These are phyloP conservation scores for Julus scandinavius DNA, from an alignment of 2,888 invertebrate species.

Conservation along the genomic window DNA sequence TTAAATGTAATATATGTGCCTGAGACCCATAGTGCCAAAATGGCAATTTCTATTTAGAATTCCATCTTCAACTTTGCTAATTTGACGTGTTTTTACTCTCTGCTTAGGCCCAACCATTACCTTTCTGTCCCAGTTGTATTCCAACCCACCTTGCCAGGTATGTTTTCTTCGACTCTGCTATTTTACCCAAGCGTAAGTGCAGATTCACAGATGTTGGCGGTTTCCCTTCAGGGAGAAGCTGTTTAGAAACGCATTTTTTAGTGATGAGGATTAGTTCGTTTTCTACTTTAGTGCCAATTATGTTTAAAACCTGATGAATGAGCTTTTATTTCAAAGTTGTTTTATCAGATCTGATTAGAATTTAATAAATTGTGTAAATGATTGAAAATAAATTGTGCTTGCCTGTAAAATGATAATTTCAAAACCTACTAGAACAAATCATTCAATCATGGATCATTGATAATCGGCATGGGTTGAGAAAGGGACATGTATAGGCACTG, in stretches of 20 bases:
- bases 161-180: constrained; percentile 24
- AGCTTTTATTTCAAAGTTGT: background rate
- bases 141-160: background rate
- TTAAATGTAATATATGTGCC: background rate
- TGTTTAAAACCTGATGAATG: background rate
- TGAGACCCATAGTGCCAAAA: no score
- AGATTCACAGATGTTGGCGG: background rate
- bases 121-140: constrained; percentile 4
- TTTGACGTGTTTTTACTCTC: background rate
- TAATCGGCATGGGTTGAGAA: no score
- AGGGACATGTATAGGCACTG: no score
- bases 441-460: no score
- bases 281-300: background rate
- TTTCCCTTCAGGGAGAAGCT: constrained; percentile 45
- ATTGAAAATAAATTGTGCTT: background rate
- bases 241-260: background rate
- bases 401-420: background rate
- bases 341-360: background rate
- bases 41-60: background rate
- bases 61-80: background rate
- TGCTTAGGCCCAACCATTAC: constrained; percentile 37
- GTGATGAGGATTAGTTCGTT: background rate
- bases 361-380: background rate
- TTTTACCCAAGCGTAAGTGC: background rate
- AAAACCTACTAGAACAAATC: no score